Conservation (phyloP, 2,113 vertebrate genomes). For the Pongo pygmaeus region DNA sequence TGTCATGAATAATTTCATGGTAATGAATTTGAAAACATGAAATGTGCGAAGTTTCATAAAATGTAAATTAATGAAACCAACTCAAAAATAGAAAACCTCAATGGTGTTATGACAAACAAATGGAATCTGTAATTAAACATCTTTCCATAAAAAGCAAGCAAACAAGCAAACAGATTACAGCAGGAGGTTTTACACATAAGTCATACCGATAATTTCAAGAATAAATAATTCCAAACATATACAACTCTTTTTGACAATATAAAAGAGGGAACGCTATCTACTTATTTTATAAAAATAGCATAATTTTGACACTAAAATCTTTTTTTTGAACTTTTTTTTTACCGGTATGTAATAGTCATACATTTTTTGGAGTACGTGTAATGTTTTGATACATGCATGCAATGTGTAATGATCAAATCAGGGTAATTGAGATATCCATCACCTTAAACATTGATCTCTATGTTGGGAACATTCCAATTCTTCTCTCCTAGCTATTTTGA, state of each 20-base stretch:
- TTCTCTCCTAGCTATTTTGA: not conserved
- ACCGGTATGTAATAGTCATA: not conserved
- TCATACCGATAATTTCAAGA: not conserved
- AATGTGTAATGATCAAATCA: not conserved
- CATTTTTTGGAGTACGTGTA: not conserved
- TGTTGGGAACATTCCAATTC: not conserved
- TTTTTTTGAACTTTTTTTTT: not conserved
- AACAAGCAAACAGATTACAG: not conserved
- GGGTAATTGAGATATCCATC: not conserved
- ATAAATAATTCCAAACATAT: not conserved
- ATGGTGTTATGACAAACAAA: not conserved
- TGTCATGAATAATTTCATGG: not conserved
- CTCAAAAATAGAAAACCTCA: not conserved
- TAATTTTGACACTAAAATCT: not conserved
- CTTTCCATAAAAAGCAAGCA: not conserved
- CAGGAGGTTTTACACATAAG: not conserved
- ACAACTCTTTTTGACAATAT: not conserved
- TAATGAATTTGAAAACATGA: not conserved
- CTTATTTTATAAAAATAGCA: not conserved
- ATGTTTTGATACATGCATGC: not conserved
- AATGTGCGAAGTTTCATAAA: not conserved
- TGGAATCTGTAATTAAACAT: not conserved
- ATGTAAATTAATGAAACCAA: not conserved
- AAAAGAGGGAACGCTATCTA: not conserved
- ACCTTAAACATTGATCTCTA: not conserved